Base-by-base conservation (phyloP, 1,140 invertebrate genomes). In the Magallana gigas region DNA sequence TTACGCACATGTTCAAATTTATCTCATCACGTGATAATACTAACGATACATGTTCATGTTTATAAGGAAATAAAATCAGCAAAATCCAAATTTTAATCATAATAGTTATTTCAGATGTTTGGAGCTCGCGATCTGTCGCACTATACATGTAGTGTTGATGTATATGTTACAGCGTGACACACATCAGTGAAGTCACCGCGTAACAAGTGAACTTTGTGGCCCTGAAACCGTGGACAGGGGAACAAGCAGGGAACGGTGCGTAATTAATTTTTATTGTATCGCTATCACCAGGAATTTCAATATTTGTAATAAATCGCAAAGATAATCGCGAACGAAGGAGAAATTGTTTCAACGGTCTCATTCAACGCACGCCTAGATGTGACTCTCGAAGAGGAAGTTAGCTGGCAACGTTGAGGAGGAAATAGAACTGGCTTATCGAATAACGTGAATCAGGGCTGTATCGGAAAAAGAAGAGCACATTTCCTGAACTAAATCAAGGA, bases 251-350 rank as follows among this genome's bases (percentile, higher is more conserved):
- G 60, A 18, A 16, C 18, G 60, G 8, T n/a, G 60, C 60, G 18
- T 64, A 16, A 64, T 16, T 76, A 76, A 76, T 76, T 29, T 23
- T 36, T 76, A 36, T 76, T 76, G 60, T 64, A 64, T 64, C 18
- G 14, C 23, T 76, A 76, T 76, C 68, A 76, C 29, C 18, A 29
- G 68, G 68, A 76, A 76, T 76, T 76, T 76, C 23, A 29, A 29
- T 76, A 76, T 76, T 29, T 29, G 68, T 76, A 23, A 76, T 76
- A 76, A 76, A 76, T 76, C 18, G 23, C 68, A 12, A 76, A 76
- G 68, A 76, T 76, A 76, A 29, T 12, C 14, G 14, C 60, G 23
- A 11, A 23, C 12, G 23, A 48, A 76, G 23, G 23, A 12, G 68
- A 29, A 48, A 76, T 76, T 76, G 36, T 76, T 76, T 23, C 8